These are phyloP conservation scores for Pyrgilauda ruficollis DNA, from an alignment of 2,113 vertebrate species.

Conservation along the genomic window DNA sequence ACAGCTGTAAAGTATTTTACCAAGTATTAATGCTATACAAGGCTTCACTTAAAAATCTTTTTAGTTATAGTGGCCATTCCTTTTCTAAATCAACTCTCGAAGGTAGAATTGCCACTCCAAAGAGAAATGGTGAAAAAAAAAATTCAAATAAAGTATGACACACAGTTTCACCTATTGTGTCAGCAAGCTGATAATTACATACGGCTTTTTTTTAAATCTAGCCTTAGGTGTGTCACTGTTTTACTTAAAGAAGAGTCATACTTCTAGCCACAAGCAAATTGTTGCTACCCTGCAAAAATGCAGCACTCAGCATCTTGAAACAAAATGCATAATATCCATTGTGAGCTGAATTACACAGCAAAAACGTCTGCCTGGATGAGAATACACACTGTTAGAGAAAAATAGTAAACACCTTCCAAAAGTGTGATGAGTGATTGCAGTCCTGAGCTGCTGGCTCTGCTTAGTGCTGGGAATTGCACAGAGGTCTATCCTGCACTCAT, in stretches of 20 bases:
- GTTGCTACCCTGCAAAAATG: constrained; percentile 56
- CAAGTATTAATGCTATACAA: not conserved
- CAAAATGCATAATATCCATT: constrained; percentile 28
- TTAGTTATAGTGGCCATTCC: not conserved
- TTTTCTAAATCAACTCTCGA: not conserved
- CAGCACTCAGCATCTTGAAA: constrained; percentile 51
- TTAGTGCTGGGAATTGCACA: not conserved
- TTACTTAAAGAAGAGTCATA: constrained; percentile 64
- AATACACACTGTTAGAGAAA: not conserved
- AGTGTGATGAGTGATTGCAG: accelerated
- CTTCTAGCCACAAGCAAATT: constrained; percentile 64
- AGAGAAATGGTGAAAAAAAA: constrained; percentile 32
- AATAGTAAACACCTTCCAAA: not conserved
- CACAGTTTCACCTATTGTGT: constrained; percentile 72
- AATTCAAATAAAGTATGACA: constrained; percentile 60
- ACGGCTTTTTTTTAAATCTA: constrained; percentile 58
- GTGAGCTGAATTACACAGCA: constrained; percentile 13
- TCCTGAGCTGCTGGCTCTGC: not conserved
- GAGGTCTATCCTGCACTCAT: not conserved
- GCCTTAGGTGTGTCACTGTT: constrained; percentile 69
- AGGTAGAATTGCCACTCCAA: constrained; percentile 19
- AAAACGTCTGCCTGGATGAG: not conserved
- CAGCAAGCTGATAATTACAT: constrained; percentile 62
- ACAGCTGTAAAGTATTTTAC: not conserved
- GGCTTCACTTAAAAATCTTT: not conserved